Evolutionary conservation across 30 jellyfish, hydroid and myxozoan species (phyloP).

Genomic region (Cassiopea xamachana): DNA sequence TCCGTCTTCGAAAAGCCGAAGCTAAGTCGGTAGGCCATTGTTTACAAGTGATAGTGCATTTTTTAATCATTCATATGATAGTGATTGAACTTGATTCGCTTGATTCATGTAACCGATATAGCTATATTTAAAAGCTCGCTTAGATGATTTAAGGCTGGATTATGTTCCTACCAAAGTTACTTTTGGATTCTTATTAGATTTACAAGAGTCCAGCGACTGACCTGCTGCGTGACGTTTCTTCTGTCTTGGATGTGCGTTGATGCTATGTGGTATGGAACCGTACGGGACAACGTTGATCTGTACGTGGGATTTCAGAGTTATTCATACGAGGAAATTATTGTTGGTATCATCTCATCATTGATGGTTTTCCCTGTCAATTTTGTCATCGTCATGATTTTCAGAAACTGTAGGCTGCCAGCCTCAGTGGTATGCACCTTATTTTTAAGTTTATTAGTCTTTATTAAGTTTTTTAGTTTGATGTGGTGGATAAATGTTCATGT

Average conservation of each 20-base stretch:
- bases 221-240: conserved; percentile 86
- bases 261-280: conserved; percentile 97
- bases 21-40: conserved; percentile 82
- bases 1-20: conserved; percentile 94
- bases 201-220: conserved; percentile 93
- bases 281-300: conserved; percentile 81
- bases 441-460: background rate
- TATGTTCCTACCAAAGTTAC: too few species aligned
- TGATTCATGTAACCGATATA: too few species aligned
- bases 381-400: conserved; percentile 74
- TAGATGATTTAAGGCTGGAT: too few species aligned
- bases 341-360: conserved; percentile 86
- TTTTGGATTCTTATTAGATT: conserved; percentile 55
- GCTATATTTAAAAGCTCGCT: too few species aligned
- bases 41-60: background rate
- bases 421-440: conserved; percentile 69
- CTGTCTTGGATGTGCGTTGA: conserved; percentile 92
- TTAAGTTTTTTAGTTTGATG: too few species aligned
- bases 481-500: too few species aligned
- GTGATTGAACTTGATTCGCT: too few species aligned
- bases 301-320: conserved; percentile 86
- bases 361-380: conserved; percentile 95
- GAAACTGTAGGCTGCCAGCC: conserved; percentile 69
- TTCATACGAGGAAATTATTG: conserved; percentile 88
- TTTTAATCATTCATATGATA: too few species aligned